These are phyloP conservation scores for Haplotaxodon microlepis DNA, from an alignment of 2,113 vertebrate species.

Conservation along the genomic window DNA sequence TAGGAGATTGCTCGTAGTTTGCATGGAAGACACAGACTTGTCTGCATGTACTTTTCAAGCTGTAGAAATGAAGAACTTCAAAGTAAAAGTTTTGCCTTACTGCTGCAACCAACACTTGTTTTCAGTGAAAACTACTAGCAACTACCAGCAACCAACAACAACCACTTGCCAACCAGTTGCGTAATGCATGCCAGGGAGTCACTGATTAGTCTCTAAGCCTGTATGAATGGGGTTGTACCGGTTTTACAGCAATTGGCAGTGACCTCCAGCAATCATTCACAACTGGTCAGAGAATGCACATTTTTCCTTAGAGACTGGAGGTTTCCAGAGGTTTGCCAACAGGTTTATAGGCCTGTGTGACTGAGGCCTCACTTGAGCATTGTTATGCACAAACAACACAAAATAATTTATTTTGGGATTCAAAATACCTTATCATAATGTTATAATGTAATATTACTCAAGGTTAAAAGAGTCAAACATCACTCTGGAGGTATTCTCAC, in stretches of 20 bases:
- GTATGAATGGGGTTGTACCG: not conserved
- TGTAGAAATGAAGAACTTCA: not conserved
- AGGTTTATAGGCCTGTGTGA: not conserved
- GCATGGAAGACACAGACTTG: not conserved
- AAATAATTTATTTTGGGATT: not conserved
- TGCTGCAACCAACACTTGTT: not conserved
- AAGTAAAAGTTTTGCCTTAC: not conserved
- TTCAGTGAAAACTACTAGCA: not conserved
- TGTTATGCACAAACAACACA: not conserved
- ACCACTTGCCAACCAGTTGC: not conserved
- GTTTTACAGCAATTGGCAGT: not conserved
- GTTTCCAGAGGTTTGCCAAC: not conserved
- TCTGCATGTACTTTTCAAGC: not conserved
- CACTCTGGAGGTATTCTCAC: not conserved
- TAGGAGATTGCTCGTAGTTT: not conserved
- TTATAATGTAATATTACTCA: not conserved
- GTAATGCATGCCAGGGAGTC: accelerated
- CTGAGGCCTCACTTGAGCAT: not conserved
- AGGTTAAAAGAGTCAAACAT: not conserved
- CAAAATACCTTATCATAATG: not conserved
- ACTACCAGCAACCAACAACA: not conserved
- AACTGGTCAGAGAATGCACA: not conserved
- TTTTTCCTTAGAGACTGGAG: not conserved
- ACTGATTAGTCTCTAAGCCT: not conserved
- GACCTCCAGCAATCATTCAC: not conserved